Evolutionary conservation across 2,113 vertebrate species (phyloP), one percentile per base, ranked within the genome.

Genomic region (Seriola aureovittata): DNA sequence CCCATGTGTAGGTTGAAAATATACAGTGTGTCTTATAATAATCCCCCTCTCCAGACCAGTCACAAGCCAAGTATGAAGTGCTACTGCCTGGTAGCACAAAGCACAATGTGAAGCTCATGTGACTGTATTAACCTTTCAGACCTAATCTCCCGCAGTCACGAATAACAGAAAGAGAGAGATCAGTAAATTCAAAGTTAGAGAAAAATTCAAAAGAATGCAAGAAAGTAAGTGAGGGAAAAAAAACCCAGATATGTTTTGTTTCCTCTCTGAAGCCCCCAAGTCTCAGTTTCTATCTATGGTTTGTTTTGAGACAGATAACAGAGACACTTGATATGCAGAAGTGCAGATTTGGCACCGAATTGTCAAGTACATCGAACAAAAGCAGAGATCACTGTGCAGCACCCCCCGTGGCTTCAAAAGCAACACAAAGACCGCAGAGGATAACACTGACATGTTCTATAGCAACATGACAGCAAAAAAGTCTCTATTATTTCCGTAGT

Each of bases 101-200:
- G 85, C 91, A 88, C 90, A 93, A 85, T 71, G 89, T 93, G 93
- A 87, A 89, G 77, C 85, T 87, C 95, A 95, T 95, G 95, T 95
- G 93, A 95, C 88, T 87, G 87, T 84, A 91, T 91, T 93, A 94
- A 93, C 91, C 91, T 91, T 89, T 86, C 80, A 84, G 73, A 82
- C 78, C 69, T 91, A 94, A 93, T 92, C 88, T 89, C 77, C 65
- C 67, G 80, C 75, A 92, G 87, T 90, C 93, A 93, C 71, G 68
- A 90, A 92, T 76, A 80, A 85, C 42, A 80, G 76, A 67, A 62
- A 68, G 50, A 38, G 32, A 71, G 62, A 62, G 29, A 90, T 77
- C 62, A 78, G 59, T 62, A 68, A 78, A 75, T 42, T 65, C n/a
- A 54, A 68, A 84, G 77, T 81, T 65, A 55, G 32, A 73, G 11